A percentile compares a stretch with the other conserved stretches of the same genome.
Evolutionary conservation across 2,888 invertebrate genomes (phyloP).

Genomic region (Aporophyla lueneburgensis): DNA sequence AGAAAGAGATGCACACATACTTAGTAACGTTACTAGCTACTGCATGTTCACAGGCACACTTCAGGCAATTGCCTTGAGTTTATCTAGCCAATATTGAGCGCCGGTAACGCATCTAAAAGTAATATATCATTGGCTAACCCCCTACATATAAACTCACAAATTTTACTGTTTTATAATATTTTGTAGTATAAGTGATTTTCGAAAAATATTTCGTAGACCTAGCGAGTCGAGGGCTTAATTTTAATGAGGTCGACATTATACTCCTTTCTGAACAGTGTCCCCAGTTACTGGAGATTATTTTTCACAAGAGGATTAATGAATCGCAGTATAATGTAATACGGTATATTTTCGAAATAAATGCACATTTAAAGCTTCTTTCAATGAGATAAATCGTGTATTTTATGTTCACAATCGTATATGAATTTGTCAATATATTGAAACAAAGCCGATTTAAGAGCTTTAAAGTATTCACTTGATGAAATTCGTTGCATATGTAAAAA

Average conservation of each 20-base stretch:
- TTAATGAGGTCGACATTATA: slow-evolving; percentile 17
- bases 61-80: too few relatives aligned
- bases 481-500: slow-evolving; percentile 5
- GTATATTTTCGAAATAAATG: slow-evolving; percentile 39
- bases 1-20: too few relatives aligned
- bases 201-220: neutral
- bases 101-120: too few relatives aligned
- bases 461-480: slow-evolving; percentile 29
- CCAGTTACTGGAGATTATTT: slow-evolving; percentile 14
- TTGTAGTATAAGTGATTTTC: neutral
- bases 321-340: slow-evolving; percentile 9
- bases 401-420: slow-evolving; percentile 20
- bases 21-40: too few relatives aligned
- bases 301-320: slow-evolving; percentile 19
- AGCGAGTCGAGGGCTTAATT: neutral
- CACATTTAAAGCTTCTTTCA: slow-evolving; percentile 20
- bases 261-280: neutral
- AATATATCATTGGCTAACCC: too few relatives aligned
- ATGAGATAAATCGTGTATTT: slow-evolving; percentile 40
- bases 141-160: too few relatives aligned
- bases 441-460: slow-evolving; percentile 45
- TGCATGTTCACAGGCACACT: too few relatives aligned
- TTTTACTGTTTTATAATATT: neutral
- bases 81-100: too few relatives aligned
- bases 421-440: slow-evolving; percentile 32